Evolutionary conservation across 64 coral and sea anemone genomes (phyloP).

Genomic region (Catalaphyllia jardinei): DNA sequence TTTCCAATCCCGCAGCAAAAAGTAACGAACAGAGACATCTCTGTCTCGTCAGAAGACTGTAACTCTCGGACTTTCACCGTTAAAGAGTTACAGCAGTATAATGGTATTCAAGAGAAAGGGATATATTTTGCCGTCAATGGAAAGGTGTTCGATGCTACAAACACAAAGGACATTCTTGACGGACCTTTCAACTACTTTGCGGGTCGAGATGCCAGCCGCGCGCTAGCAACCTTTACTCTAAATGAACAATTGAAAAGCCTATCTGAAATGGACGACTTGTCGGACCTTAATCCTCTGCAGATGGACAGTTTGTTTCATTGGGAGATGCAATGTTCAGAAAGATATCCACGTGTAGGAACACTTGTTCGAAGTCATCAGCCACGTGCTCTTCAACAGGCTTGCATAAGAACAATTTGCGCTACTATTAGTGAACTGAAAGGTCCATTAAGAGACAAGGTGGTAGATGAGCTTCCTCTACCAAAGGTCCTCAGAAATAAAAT

Average conservation of each 20-base stretch:
- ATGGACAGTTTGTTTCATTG: conserved; percentile 78
- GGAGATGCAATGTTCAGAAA: conserved; percentile 85
- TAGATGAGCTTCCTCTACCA: conserved; percentile 11
- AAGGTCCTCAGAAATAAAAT: conserved; percentile 12
- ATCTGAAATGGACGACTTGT: conserved; percentile 71
- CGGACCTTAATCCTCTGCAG: conserved; percentile 86
- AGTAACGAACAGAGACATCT: not conserved
- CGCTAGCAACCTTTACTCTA: conserved; percentile 82
- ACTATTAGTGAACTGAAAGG: conserved; percentile 4
- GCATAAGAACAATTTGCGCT: conserved; percentile 49
- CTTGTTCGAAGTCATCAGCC: conserved; percentile 83
- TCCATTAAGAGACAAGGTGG: not conserved
- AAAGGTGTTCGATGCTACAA: conserved; percentile 88
- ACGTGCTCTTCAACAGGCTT: conserved; percentile 61
- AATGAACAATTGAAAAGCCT: conserved; percentile 18
- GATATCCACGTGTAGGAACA: conserved; percentile 76
- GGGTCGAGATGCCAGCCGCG: conserved; percentile 91
- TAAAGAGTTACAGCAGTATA: conserved; percentile 59
- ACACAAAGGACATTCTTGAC: conserved; percentile 55
- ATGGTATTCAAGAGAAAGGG: conserved; percentile 54
- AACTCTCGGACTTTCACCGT: conserved; percentile 55
- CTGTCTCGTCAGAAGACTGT: not conserved
- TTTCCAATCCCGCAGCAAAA: not conserved
- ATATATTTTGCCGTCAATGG: conserved; percentile 97
- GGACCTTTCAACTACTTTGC: conserved; percentile 66